Percentiles rank a stretch among this genome's conserved stretches.
These are phyloP conservation scores for Megastigmus dorsalis DNA, from an alignment of 2,888 invertebrate species.

Conservation along the genomic window DNA sequence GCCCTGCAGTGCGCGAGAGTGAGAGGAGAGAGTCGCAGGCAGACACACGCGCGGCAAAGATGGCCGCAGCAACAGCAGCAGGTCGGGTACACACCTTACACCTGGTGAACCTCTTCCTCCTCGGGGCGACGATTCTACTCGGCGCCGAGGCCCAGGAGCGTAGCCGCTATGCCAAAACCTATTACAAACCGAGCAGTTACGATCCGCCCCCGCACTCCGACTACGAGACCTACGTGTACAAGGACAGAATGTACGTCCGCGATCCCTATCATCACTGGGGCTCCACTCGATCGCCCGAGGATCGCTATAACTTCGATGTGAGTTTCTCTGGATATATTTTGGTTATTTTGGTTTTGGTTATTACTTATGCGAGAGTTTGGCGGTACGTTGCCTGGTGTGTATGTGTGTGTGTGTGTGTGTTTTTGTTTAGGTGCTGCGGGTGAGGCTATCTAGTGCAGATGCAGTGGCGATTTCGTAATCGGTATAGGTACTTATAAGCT, in stretches of 20 bases:
- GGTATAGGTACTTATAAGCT: too few species aligned
- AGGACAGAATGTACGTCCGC: constrained; percentile 75
- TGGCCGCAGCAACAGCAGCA: constrained; percentile 64
- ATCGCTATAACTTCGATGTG: constrained; percentile 64
- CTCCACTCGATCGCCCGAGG: constrained; percentile 64
- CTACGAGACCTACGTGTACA: constrained; percentile 81
- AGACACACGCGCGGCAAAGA: constrained; percentile 59
- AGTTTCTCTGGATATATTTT: too few species aligned
- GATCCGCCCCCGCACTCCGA: constrained; percentile 60
- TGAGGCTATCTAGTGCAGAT: too few species aligned
- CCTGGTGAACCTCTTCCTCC: too few species aligned
- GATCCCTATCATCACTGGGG: constrained; percentile 64
- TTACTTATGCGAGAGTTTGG: too few species aligned
- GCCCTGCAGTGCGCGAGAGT: too few species aligned
- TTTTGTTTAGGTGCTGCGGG: neutral
- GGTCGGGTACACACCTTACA: too few species aligned
- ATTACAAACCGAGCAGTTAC: constrained; percentile 34
- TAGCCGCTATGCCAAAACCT: constrained; percentile 50
- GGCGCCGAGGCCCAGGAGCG: constrained; percentile 6
- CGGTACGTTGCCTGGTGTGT: neutral
- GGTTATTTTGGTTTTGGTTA: too few species aligned
- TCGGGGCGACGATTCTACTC: too few species aligned
- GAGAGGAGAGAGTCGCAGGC: too few species aligned
- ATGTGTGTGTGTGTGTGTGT: neutral
- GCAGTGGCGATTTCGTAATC: constrained; percentile 23